A percentile compares a stretch with the other conserved stretches of the same genome.
phyloP scores from a whole-genome alignment of 2,113 vertebrate genomes.

The Coryphaenoides rupestris region DNA sequence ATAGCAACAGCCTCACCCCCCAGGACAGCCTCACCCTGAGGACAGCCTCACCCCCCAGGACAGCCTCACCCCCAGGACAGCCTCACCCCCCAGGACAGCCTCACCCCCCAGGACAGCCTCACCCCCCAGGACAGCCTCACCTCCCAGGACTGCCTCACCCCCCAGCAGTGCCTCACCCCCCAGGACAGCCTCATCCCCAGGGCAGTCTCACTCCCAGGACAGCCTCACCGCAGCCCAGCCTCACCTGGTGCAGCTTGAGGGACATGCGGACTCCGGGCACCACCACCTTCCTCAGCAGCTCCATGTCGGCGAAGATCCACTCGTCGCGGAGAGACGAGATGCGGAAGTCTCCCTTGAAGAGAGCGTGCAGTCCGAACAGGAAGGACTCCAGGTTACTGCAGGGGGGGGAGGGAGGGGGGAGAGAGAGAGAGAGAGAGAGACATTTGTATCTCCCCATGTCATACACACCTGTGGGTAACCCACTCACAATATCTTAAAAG shows the following conservation, averaged over 20 bases:
- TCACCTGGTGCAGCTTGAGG: slow-evolving; percentile 96
- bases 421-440: background rate
- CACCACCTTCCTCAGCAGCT: slow-evolving; percentile 94
- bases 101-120: too few relatives aligned
- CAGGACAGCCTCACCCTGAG: too few relatives aligned
- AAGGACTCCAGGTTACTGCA: slow-evolving; percentile 97
- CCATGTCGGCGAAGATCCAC: slow-evolving; percentile 99
- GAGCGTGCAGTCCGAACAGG: slow-evolving; percentile 92
- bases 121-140: too few relatives aligned
- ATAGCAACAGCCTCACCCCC: too few relatives aligned
- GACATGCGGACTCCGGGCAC: slow-evolving; percentile 98
- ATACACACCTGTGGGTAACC: too few relatives aligned
- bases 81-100: background rate
- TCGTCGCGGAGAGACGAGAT: slow-evolving; percentile 96
- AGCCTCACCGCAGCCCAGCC: too few relatives aligned
- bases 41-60: too few relatives aligned
- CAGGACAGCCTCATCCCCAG: too few relatives aligned
- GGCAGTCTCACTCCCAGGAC: too few relatives aligned
- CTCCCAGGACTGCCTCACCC: too few relatives aligned
- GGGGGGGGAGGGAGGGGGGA: slow-evolving; percentile 1
- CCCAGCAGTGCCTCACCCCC: too few relatives aligned
- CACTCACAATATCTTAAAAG: too few relatives aligned
- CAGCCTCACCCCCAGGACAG: background rate
- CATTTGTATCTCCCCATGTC: background rate
- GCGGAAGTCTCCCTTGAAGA: slow-evolving; percentile 98